A percentile compares a stretch with the other conserved stretches of the same genome.
Conservation (phyloP, 1,140 invertebrate genomes). For the Bombus superbus region DNA sequence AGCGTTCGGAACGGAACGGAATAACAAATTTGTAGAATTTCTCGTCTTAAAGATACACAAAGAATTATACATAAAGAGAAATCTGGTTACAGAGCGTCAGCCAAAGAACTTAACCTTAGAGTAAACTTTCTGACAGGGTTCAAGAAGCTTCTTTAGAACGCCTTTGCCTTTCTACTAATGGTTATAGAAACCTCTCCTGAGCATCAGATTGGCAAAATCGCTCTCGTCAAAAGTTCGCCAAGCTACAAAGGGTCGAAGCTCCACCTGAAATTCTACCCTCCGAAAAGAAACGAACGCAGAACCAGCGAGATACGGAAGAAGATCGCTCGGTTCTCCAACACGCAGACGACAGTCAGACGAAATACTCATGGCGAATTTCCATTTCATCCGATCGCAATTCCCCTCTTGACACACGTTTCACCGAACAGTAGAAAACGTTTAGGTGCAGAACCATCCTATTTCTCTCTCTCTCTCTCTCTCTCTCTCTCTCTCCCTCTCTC, state of each 20-base stretch:
- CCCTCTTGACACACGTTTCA: not conserved
- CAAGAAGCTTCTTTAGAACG: too few species aligned
- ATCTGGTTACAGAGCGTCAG: too few species aligned
- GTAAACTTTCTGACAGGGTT: too few species aligned
- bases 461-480: not conserved
- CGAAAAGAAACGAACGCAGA: not conserved
- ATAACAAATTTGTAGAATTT: not conserved
- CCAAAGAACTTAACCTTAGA: too few species aligned
- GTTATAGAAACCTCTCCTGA: not conserved
- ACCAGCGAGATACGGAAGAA: not conserved
- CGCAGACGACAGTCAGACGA: not conserved
- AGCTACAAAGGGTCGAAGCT: not conserved
- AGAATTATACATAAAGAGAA: too few species aligned
- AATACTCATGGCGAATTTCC: not conserved
- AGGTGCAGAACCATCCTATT: not conserved
- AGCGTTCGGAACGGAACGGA: too few species aligned
- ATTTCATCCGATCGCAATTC: not conserved
- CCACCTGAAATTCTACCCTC: not conserved
- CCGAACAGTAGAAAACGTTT: slow-evolving; percentile 19
- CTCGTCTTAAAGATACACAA: too few species aligned
- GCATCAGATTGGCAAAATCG: not conserved
- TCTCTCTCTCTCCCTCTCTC: not conserved
- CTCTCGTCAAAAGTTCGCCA: not conserved
- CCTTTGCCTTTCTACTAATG: too few species aligned
- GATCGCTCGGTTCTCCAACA: not conserved